Conservation (phyloP, 2,797 vertebrate species). For the Enteromius fasciolatus region DNA sequence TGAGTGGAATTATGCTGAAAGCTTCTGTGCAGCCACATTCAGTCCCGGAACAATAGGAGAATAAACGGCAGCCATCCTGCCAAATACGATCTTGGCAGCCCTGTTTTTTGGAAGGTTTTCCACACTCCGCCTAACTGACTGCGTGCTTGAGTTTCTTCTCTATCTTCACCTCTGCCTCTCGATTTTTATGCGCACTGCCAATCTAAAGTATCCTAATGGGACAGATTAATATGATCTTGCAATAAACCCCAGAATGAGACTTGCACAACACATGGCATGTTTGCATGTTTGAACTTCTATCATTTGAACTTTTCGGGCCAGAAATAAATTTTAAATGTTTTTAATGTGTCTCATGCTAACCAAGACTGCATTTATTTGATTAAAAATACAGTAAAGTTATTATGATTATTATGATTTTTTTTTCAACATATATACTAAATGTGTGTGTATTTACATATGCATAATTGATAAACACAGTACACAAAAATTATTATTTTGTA, state of each 20-base stretch:
- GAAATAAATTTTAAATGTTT: too few relatives aligned
- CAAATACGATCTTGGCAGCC: constrained; percentile 65
- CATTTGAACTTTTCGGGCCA: background rate
- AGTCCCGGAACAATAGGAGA: constrained; percentile 58
- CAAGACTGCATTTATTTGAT: too few relatives aligned
- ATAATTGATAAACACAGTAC: too few relatives aligned
- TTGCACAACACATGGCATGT: constrained; percentile 36
- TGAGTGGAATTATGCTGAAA: constrained; percentile 69
- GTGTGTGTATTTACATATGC: too few relatives aligned
- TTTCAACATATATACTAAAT: too few relatives aligned
- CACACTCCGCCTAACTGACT: constrained; percentile 17
- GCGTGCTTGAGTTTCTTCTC: constrained; percentile 57
- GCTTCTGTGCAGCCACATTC: constrained; percentile 56
- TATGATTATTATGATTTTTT: too few relatives aligned
- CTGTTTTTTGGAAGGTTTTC: constrained; percentile 36
- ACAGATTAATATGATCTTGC: constrained; percentile 8
- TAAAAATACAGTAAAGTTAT: too few relatives aligned
- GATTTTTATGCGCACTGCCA: constrained; percentile 16
- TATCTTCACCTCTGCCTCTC: constrained; percentile 57
- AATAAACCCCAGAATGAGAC: constrained; percentile 27
- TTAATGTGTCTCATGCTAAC: too few relatives aligned
- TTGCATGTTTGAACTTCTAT: constrained; percentile 5
- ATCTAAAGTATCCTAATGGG: constrained; percentile 4
- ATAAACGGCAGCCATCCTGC: constrained; percentile 53
- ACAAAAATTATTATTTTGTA: too few relatives aligned